phyloP scores from a whole-genome alignment of 2,888 invertebrate genomes.

The Hirtodrosophila duncani region DNA sequence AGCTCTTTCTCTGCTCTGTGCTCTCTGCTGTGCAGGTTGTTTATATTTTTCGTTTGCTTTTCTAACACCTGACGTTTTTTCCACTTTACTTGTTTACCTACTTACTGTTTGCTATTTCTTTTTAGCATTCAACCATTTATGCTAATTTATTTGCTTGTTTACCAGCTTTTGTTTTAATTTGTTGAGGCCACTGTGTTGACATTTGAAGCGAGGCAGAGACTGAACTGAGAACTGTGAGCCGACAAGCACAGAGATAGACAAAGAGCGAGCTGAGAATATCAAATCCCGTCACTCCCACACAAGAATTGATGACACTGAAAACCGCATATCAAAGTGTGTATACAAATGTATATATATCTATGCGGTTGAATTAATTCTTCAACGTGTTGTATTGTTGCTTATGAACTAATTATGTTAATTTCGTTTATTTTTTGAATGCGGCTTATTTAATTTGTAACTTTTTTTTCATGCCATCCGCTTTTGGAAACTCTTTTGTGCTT shows the following conservation, averaged over 20 bases:
- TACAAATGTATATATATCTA: too few species aligned
- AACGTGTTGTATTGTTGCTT: too few species aligned
- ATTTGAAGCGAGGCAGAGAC: constrained; percentile 38
- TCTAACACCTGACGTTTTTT: constrained; percentile 64
- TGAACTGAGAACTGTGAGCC: not conserved
- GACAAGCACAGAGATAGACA: too few species aligned
- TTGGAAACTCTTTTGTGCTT: not conserved
- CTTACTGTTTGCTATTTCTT: constrained; percentile 20
- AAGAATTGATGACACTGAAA: too few species aligned
- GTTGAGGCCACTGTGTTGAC: constrained; percentile 66
- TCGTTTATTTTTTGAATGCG: constrained; percentile 36
- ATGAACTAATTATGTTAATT: constrained; percentile 62
- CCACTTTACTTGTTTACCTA: constrained; percentile 52
- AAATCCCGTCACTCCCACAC: too few species aligned
- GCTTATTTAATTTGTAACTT: not conserved
- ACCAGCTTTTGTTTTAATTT: constrained; percentile 71
- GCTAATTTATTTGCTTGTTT: constrained; percentile 70
- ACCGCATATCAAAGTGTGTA: too few species aligned
- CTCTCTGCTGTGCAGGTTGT: constrained; percentile 11
- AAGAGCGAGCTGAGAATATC: too few species aligned
- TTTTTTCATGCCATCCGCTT: not conserved
- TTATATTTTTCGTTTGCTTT: constrained; percentile 47
- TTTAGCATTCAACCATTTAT: constrained; percentile 58
- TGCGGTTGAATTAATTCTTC: too few species aligned
- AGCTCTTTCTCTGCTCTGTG: too few species aligned